These are phyloP conservation scores for Lepetodrilus schrolli DNA, from an alignment of 2,888 invertebrate species.

Conservation along the genomic window DNA sequence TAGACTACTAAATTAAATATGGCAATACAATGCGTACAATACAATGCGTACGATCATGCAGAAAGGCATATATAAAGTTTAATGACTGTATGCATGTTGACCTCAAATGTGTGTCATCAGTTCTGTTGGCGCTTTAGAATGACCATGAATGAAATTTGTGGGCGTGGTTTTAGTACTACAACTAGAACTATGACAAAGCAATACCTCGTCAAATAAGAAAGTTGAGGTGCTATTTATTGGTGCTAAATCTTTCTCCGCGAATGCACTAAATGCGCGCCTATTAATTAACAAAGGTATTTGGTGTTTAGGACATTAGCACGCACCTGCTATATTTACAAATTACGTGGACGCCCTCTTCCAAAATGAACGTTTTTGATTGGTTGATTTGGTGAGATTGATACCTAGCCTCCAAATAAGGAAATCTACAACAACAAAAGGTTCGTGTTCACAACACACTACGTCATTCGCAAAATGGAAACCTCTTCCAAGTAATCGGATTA, in stretches of 20 bases:
- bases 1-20: too few relatives aligned
- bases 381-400: slow-evolving; percentile 43
- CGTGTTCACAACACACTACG: slow-evolving; percentile 65
- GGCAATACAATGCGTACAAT: too few relatives aligned
- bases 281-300: neutral
- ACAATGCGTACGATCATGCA: too few relatives aligned
- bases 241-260: too few relatives aligned
- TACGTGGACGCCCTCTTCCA: neutral
- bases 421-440: slow-evolving; percentile 64
- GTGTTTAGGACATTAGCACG: neutral
- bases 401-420: slow-evolving; percentile 64
- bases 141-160: neutral
- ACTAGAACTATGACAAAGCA: too few relatives aligned
- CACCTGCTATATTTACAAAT: neutral
- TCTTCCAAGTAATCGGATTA: slow-evolving; percentile 37
- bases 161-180: neutral
- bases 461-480: slow-evolving; percentile 53
- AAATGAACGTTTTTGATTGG: slow-evolving; percentile 30
- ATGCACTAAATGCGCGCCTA: too few relatives aligned
- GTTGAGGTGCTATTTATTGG: too few relatives aligned
- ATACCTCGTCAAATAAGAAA: too few relatives aligned
- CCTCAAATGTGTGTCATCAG: too few relatives aligned
- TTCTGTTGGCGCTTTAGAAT: too few relatives aligned
- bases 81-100: too few relatives aligned
- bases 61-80: too few relatives aligned